Evolutionary conservation across 2,888 invertebrate genomes (phyloP).

Genomic region (Spicauda simplicius): DNA sequence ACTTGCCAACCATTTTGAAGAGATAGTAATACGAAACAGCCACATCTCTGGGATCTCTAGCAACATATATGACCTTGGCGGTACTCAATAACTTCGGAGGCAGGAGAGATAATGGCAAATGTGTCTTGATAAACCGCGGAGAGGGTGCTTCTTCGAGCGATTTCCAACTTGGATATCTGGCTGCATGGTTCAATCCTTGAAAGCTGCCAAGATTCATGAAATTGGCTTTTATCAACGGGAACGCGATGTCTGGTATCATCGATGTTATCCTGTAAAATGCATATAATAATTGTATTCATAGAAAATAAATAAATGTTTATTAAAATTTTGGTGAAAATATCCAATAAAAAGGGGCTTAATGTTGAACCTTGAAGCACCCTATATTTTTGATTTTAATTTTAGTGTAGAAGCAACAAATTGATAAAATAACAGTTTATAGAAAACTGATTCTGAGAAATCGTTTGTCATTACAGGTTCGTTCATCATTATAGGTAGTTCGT

Average conservation of each 20-base stretch:
- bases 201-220: constrained; percentile 73
- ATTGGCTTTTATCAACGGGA: constrained; percentile 68
- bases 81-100: constrained; percentile 75
- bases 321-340: too few species aligned
- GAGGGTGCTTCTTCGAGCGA: constrained; percentile 66
- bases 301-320: too few species aligned
- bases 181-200: constrained; percentile 70
- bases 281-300: neutral
- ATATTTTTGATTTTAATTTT: neutral
- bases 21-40: constrained; percentile 89
- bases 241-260: constrained; percentile 69
- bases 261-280: constrained; percentile 58
- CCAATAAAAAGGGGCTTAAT: too few species aligned
- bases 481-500: too few species aligned
- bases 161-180: constrained; percentile 64
- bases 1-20: constrained; percentile 81
- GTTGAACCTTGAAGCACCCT: neutral
- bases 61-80: constrained; percentile 87
- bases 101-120: constrained; percentile 86
- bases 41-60: constrained; percentile 89
- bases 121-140: constrained; percentile 87
- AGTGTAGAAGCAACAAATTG: neutral
- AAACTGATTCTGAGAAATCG: neutral
- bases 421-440: neutral
- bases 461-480: too few species aligned